Conservation (phyloP, 2,888 invertebrate genomes). For the Ischnus inquisitorius region DNA sequence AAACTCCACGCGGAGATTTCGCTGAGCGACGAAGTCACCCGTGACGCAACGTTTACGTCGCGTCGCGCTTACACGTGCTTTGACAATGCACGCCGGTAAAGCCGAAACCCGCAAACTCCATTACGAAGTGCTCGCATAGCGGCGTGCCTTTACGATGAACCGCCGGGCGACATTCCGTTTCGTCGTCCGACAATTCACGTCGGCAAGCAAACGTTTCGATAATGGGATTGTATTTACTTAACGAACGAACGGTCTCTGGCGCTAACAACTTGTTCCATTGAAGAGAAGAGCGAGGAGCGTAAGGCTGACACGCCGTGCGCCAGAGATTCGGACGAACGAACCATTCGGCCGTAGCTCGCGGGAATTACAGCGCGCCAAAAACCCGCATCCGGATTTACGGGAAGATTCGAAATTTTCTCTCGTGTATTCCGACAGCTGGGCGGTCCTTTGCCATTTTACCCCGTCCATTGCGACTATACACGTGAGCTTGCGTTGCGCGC, state of each 20-base stretch:
- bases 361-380: conserved; percentile 20
- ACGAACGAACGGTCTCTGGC: conserved; percentile 49
- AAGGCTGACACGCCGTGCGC: conserved; percentile 19
- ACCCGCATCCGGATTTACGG: not conserved
- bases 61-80: conserved; percentile 23
- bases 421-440: not conserved
- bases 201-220: conserved; percentile 42
- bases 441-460: not conserved
- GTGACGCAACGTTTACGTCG: not conserved
- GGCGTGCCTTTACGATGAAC: conserved; percentile 40
- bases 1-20: not conserved
- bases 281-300: conserved; percentile 18
- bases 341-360: not conserved
- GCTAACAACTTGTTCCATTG: conserved; percentile 41
- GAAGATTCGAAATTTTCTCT: conserved; percentile 26
- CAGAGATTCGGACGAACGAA: not conserved
- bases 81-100: conserved; percentile 22
- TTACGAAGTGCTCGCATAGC: conserved; percentile 48
- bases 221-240: conserved; percentile 61
- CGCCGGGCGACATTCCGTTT: conserved; percentile 36
- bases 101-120: conserved; percentile 58
- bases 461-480: not conserved
- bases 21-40: not conserved
- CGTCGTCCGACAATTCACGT: conserved; percentile 47
- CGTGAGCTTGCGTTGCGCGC: not conserved